Conservation (phyloP, 2,797 vertebrate species). For the Cuculus canorus region DNA sequence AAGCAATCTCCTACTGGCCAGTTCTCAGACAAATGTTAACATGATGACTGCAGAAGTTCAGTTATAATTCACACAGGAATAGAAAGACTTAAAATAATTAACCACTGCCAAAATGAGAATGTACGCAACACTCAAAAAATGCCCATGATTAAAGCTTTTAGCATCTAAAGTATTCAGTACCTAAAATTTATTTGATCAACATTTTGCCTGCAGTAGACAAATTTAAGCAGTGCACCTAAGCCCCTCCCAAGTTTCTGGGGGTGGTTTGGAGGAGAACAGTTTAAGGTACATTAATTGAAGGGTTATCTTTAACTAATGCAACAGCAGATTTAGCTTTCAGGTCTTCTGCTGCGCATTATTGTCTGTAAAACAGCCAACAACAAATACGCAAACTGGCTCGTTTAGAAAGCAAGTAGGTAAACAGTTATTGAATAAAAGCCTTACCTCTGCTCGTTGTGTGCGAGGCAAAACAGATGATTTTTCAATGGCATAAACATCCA, state of each 20-base stretch:
- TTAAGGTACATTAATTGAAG: neutral
- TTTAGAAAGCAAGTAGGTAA: neutral
- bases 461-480: slow-evolving; percentile 86
- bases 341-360: neutral
- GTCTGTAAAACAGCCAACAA: neutral
- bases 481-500: slow-evolving; percentile 97
- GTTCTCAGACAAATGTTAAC: neutral
- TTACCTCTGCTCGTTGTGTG: slow-evolving; percentile 95
- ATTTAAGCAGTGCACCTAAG: neutral
- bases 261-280: neutral
- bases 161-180: neutral
- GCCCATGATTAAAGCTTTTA: neutral
- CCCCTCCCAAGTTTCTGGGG: neutral
- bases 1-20: neutral
- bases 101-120: neutral
- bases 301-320: neutral
- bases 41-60: neutral
- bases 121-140: neutral
- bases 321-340: neutral
- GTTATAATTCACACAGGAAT: neutral
- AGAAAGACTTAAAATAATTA: neutral
- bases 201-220: neutral
- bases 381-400: neutral
- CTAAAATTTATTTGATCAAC: neutral
- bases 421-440: neutral